A percentile compares a stretch with the other conserved stretches of the same genome.
These are phyloP conservation scores for Centroberyx gerrardi DNA, from an alignment of 2,797 vertebrate species.

Conservation along the genomic window DNA sequence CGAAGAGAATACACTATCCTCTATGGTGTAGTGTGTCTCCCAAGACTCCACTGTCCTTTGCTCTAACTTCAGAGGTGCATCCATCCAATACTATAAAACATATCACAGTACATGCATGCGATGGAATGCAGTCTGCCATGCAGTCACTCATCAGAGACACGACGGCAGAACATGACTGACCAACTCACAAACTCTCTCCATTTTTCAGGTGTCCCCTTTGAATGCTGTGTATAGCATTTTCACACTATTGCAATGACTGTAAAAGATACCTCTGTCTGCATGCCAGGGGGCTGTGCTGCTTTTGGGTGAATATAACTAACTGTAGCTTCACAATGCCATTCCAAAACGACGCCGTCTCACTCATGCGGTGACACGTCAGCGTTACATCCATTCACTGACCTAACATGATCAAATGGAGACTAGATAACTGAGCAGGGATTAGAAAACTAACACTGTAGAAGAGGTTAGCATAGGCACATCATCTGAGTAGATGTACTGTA, in stretches of 20 bases:
- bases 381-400: conserved; percentile 64
- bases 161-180: conserved; percentile 55
- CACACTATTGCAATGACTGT: conserved; percentile 82
- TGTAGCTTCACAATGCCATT: conserved; percentile 83
- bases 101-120: conserved; percentile 85
- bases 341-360: conserved; percentile 73
- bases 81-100: conserved; percentile 74
- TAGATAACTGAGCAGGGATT: conserved; percentile 75
- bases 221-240: conserved; percentile 81
- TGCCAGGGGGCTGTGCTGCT: conserved; percentile 85
- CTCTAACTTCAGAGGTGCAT: conserved; percentile 61
- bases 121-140: conserved; percentile 76
- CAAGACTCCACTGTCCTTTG: conserved; percentile 48
- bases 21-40: conserved; percentile 81
- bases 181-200: conserved; percentile 63
- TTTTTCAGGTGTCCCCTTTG: conserved; percentile 76
- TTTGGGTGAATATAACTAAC: conserved; percentile 79
- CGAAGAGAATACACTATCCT: conserved; percentile 85
- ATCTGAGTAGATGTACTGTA: conserved; percentile 66
- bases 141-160: conserved; percentile 72
- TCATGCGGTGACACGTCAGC: conserved; percentile 64
- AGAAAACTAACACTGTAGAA: conserved; percentile 75
- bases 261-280: conserved; percentile 84
- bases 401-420: conserved; percentile 65
- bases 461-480: conserved; percentile 79